Conservation (phyloP, 1,140 invertebrate genomes). For the Orussus abietinus region DNA sequence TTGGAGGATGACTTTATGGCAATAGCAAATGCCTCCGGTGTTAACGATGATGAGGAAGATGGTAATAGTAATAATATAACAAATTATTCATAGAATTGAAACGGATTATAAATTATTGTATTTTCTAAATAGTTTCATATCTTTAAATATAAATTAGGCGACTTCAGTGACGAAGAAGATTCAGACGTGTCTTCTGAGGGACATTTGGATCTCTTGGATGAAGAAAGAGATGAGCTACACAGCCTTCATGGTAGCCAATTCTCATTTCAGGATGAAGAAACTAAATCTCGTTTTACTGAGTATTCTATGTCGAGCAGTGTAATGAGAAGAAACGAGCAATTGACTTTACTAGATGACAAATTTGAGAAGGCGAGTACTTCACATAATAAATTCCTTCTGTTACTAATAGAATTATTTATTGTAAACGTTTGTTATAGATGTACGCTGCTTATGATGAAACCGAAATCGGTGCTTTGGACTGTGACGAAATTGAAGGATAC, state of each 20-base stretch:
- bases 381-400: conserved; percentile 8
- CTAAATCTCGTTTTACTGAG: conserved; percentile 85
- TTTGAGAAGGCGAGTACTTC: conserved; percentile 83
- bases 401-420: conserved; percentile 5
- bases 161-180: conserved; percentile 18
- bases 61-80: conserved; percentile 27
- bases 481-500: conserved; percentile 85
- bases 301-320: conserved; percentile 94
- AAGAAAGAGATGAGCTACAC: conserved; percentile 51
- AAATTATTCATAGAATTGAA: conserved; percentile 2
- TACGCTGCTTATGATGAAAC: conserved; percentile 84
- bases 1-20: conserved; percentile 90
- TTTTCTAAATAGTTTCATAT: conserved; percentile 13
- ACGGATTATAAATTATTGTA: conserved; percentile 2
- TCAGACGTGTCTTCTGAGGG: conserved; percentile 32
- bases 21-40: conserved; percentile 65
- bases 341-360: conserved; percentile 80
- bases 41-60: conserved; percentile 43
- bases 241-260: conserved; percentile 54
- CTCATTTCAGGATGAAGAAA: conserved; percentile 68
- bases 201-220: conserved; percentile 43
- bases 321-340: conserved; percentile 78
- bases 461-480: conserved; percentile 83
- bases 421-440: conserved; percentile 56
- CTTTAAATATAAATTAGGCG: no score